A percentile compares a stretch with the other conserved stretches of the same genome.
Conservation (phyloP, 2,888 invertebrate genomes). For the Perdita meconis region DNA sequence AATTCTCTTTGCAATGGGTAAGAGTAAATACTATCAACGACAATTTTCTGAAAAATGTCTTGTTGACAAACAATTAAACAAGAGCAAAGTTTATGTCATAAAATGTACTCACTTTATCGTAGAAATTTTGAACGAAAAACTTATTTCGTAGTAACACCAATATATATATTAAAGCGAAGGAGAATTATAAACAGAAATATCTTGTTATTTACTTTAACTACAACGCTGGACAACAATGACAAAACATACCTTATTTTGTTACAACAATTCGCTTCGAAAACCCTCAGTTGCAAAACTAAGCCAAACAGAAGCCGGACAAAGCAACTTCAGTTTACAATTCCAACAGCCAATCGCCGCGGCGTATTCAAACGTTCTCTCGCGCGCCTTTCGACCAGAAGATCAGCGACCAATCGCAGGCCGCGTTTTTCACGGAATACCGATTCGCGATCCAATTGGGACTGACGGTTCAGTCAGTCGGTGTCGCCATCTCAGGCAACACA, state of each 20-base stretch:
- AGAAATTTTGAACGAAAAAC: neutral
- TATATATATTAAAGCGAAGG: no score
- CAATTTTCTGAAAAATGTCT: neutral
- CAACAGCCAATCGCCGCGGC: neutral
- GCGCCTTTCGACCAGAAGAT: neutral
- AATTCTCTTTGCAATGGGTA: no score
- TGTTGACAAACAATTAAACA: no score
- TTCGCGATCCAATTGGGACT: conserved; percentile 35
- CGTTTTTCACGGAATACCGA: conserved; percentile 14
- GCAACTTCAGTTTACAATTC: neutral
- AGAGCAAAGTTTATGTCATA: no score
- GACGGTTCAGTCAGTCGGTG: conserved; percentile 38
- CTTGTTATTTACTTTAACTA: no score
- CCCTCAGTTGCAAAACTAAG: neutral
- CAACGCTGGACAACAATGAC: no score
- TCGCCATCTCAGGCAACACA: conserved; percentile 59
- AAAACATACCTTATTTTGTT: no score
- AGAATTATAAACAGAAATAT: no score
- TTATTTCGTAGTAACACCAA: neutral
- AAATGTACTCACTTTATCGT: neutral
- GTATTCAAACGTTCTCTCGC: conserved; percentile 5
- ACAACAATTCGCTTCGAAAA: no score
- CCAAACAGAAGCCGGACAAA: no score
- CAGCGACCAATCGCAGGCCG: neutral
- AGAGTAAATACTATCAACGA: neutral